Conservation (phyloP, 2,888 invertebrate species). For the Lasioglossum pauxillum region DNA sequence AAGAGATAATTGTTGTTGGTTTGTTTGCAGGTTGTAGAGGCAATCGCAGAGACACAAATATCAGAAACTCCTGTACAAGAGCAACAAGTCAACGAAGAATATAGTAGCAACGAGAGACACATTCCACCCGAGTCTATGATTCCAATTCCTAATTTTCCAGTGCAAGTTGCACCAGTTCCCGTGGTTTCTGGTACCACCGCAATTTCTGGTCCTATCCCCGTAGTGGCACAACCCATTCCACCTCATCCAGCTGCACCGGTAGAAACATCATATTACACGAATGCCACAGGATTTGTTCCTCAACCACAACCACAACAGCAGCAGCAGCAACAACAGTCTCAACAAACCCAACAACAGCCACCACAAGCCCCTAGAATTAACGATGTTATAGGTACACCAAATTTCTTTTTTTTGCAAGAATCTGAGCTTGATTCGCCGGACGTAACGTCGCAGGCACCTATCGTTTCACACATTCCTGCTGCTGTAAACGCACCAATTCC, state of each 20-base stretch:
- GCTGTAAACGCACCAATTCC: conserved; percentile 88
- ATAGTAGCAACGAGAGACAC: conserved; percentile 79
- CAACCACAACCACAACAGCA: conserved; percentile 80
- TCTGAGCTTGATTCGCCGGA: conserved; percentile 94
- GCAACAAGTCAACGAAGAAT: conserved; percentile 76
- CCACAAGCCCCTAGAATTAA: conserved; percentile 88
- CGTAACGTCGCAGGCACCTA: conserved; percentile 84
- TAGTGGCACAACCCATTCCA: conserved; percentile 81
- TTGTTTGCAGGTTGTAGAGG: conserved; percentile 69
- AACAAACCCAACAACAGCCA: conserved; percentile 84
- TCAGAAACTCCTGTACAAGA: conserved; percentile 84
- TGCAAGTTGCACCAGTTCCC: conserved; percentile 78
- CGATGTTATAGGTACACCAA: conserved; percentile 90
- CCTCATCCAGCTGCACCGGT: conserved; percentile 78
- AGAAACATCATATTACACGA: conserved; percentile 81
- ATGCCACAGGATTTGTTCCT: conserved; percentile 86
- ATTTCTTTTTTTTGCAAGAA: conserved; percentile 94
- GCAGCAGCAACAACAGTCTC: conserved; percentile 74
- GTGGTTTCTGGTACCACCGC: conserved; percentile 78
- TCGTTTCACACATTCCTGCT: conserved; percentile 83
- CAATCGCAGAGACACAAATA: conserved; percentile 84
- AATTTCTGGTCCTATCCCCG: conserved; percentile 79
- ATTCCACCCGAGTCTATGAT: conserved; percentile 82
- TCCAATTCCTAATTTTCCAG: conserved; percentile 78
- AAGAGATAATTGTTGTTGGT: not conserved